A percentile compares a stretch with the other conserved stretches of the same genome.
These are phyloP conservation scores for Proales similis DNA, from an alignment of 1,140 invertebrate genomes.

Conservation along the genomic window DNA sequence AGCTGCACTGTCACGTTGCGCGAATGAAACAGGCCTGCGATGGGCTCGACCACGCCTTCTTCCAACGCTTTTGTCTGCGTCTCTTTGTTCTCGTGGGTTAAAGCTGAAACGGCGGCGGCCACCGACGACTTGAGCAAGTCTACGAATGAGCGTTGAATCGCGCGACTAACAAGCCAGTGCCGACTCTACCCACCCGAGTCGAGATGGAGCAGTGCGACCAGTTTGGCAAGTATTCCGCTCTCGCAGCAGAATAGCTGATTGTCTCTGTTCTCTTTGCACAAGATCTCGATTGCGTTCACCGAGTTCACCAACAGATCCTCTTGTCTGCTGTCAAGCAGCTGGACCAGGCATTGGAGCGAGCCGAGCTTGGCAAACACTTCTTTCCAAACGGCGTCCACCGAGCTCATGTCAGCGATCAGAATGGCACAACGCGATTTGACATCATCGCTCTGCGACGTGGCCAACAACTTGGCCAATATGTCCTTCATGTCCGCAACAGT, in stretches of 20 bases:
- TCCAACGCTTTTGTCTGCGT: constrained; percentile 47
- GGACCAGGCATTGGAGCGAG: background rate
- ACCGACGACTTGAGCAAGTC: constrained; percentile 33
- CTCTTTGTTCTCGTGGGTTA: constrained; percentile 41
- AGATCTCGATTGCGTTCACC: constrained; percentile 48
- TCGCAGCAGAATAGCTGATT: constrained; percentile 23
- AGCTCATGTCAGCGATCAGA: constrained; percentile 49
- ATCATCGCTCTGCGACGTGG: constrained; percentile 45
- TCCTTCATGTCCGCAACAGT: constrained; percentile 44
- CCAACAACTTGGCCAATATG: constrained; percentile 43
- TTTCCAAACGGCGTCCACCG: constrained; percentile 40
- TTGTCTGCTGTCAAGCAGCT: constrained; percentile 47
- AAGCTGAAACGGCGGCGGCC: constrained; percentile 17
- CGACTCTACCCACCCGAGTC: constrained; percentile 27
- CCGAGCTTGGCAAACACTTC: constrained; percentile 9
- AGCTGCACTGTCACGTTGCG: constrained; percentile 48
- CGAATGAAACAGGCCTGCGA: constrained; percentile 48
- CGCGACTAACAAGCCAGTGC: background rate
- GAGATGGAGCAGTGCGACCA: constrained; percentile 4
- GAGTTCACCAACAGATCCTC: constrained; percentile 52
- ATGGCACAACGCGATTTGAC: constrained; percentile 50
- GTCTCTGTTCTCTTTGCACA: constrained; percentile 18
- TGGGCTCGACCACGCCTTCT: constrained; percentile 46
- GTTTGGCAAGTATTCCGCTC: constrained; percentile 7
- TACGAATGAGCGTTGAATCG: background rate